Evolutionary conservation across 2,797 vertebrate genomes (phyloP), one percentile per base, ranked within the genome.

Genomic region (Micrastur ruficollis): DNA sequence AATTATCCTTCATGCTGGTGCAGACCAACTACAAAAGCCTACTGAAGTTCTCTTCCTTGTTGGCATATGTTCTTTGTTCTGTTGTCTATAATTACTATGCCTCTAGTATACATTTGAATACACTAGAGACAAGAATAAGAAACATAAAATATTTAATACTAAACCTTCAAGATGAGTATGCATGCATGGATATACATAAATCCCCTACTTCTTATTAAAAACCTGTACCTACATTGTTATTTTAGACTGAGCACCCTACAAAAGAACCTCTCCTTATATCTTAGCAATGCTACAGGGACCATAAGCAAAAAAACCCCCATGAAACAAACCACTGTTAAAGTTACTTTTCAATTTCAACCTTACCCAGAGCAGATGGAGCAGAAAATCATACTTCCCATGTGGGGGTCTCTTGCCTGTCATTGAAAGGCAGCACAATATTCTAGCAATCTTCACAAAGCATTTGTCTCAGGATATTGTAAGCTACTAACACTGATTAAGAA

Each of bases 61-160:
- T 86, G 70, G 58, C n/a, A 36, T 83, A 70, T 32, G 55, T 49
- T 89, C 32, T 90, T 88, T 90, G 16, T 52, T 93, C 42, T 93
- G 13, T 66, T 93, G 65, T 47, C 53, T 78, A 0, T 78, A 89
- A 93, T 81, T 87, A 91, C 50, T 31, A 8, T 82, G 38, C 40
- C 73, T 90, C 62, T 70, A 63, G 46, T 84, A 75, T 47, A 84
- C 55, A 56, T 26, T 36, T 63, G 59, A 92, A 89, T 89, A 80
- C 76, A 89, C 83, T 50, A 32, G 55, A 91, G 86, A 86, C 23
- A 44, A 68, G 47, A 86, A 81, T 21, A 70, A 26, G 81, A 93
- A 85, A 38, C 38, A 79, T 72, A 73, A 78, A 85, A 94, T 92
- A 92, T 83, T 95, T 91, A 92, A 86, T 74, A 71, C 18, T n/a